Conservation (phyloP, 2,797 vertebrate species). For the Urosaurus nigricauda region DNA sequence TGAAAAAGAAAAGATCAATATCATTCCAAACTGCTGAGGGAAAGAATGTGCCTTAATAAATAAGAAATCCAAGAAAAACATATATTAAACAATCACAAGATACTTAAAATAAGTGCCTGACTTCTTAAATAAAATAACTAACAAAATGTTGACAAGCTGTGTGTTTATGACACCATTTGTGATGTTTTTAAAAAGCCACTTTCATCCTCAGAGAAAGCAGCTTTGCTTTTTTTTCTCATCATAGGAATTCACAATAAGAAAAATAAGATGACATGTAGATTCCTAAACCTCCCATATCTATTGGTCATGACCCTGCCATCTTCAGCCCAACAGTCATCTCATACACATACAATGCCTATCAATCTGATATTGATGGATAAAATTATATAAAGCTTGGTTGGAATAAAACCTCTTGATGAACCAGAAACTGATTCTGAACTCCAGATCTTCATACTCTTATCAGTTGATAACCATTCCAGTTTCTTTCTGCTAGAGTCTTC, state of each 20-base stretch:
- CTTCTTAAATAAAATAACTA: constrained; percentile 75
- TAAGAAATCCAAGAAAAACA: constrained; percentile 76
- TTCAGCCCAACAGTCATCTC: constrained; percentile 64
- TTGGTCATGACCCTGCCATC: constrained; percentile 65
- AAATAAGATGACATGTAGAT: constrained; percentile 76
- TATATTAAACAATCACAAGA: constrained; percentile 73
- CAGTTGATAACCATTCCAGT: constrained; percentile 65
- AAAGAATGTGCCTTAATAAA: constrained; percentile 75
- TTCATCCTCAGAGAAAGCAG: constrained; percentile 77
- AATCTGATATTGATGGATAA: constrained; percentile 54
- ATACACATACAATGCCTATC: constrained; percentile 64
- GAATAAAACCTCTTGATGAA: constrained; percentile 74
- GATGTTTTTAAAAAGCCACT: constrained; percentile 65
- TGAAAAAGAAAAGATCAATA: constrained; percentile 61
- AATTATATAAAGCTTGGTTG: constrained; percentile 35
- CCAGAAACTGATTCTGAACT: constrained; percentile 69
- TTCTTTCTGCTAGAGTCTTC: constrained; percentile 57
- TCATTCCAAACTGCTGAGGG: constrained; percentile 63
- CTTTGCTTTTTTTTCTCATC: constrained; percentile 71
- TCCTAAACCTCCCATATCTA: constrained; percentile 65
- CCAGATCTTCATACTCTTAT: constrained; percentile 64
- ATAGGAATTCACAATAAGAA: constrained; percentile 73
- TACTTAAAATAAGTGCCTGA: constrained; percentile 77
- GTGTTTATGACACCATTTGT: constrained; percentile 74
- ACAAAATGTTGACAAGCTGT: constrained; percentile 71